These are phyloP conservation scores for Gymnopithys bicolor DNA, from an alignment of 2,797 vertebrate genomes.

Conservation along the genomic window DNA sequence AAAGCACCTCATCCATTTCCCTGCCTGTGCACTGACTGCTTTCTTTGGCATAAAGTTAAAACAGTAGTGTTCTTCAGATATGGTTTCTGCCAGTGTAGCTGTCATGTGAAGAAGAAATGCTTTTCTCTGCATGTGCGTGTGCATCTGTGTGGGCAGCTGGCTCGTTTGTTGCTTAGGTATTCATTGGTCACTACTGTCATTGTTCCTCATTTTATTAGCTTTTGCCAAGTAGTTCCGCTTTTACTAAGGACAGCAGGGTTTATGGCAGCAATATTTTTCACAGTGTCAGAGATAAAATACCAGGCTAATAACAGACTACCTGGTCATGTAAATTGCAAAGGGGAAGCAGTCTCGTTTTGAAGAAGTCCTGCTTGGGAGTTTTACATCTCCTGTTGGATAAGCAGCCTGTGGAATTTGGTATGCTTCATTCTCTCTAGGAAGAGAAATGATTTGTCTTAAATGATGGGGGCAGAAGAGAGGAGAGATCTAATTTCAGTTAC, in stretches of 20 bases:
- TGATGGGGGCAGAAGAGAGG: background rate
- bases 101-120: background rate
- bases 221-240: constrained; percentile 76
- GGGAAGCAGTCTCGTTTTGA: constrained; percentile 53
- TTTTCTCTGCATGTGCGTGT: background rate
- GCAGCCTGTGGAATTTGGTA: constrained; percentile 28
- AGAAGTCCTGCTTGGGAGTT: constrained; percentile 47
- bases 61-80: background rate
- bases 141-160: background rate
- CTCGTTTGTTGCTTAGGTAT: constrained; percentile 54
- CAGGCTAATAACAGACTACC: constrained; percentile 71
- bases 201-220: constrained; percentile 75
- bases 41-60: background rate
- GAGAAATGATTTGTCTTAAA: constrained; percentile 67
- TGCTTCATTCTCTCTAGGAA: constrained; percentile 47
- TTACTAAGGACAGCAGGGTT: constrained; percentile 74
- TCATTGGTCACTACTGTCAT: constrained; percentile 64
- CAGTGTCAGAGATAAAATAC: constrained; percentile 76
- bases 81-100: background rate
- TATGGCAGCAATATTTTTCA: constrained; percentile 75
- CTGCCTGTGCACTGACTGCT: background rate
- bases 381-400: constrained; percentile 50
- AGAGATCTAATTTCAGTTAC: constrained; percentile 36
- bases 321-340: constrained; percentile 63
- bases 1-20: constrained; percentile 11